Base-by-base conservation (phyloP, 2,888 invertebrate genomes). In the Cosmia pyralina region DNA sequence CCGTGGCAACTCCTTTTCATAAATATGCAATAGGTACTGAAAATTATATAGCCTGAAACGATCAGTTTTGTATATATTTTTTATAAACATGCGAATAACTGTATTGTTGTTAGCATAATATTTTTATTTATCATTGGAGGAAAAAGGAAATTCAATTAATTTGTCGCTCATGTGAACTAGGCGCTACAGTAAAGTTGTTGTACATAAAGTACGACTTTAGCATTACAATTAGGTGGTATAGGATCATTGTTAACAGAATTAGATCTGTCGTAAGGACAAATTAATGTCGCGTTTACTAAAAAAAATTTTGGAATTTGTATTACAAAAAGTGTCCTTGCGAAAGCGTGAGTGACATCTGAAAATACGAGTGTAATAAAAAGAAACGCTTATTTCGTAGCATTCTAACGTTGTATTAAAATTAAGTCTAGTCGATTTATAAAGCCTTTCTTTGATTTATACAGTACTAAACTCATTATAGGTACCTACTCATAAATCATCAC, bases 111-210 rank as follows among this genome's bases (percentile, higher is more conserved):
- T n/a, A 28, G 48, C 8, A 19, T n/a, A 48, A 15, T 44, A 58
- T 44, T 58, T 70, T 22, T 50, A 64, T 66, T 65, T 80, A 65
- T 68, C 59, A 58, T 55, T 69, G 28, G 22, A 80, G 81, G 84
- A 84, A 84, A 81, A 64, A 59, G 63, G 66, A 69, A 52, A 75
- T 75, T 80, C 48, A 80, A 81, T 69, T 84, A 1, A 64, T 69
- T 46, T 53, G 22, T 50, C 41, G 50, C 53, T 34, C 15, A 34
- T 83, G 73, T 83, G 73, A 67, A 48, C 62, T 64, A 66, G 19
- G 62, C 63, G 34, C 19, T 55, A 55, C 19, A 66, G 52, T 55
- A 55, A 17, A 66, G 52, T 69, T 62, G 28, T 58, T 48, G 22
- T 62, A 28, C 28, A 28, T 28, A 3, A 28, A 11, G 28, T 57